phyloP scores from a whole-genome alignment of 1,140 invertebrate species.

The Littorina saxatilis region DNA sequence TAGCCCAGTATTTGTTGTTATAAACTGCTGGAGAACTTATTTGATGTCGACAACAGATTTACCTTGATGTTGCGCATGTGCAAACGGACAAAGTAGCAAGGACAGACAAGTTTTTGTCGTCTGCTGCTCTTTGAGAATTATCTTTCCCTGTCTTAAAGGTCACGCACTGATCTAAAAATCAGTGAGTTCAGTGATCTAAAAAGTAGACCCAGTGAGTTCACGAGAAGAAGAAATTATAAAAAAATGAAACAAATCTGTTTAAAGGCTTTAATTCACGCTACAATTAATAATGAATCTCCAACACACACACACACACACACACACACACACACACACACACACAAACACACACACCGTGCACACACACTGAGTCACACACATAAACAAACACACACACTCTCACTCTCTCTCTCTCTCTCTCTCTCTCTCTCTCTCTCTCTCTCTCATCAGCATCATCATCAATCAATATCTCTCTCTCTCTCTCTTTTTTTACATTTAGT shows the following conservation, averaged over 20 bases:
- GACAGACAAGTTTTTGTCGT: constrained; percentile 14
- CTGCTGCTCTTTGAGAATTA: background rate
- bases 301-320: background rate
- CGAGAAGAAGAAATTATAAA: no score
- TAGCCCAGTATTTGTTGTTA: constrained; percentile 24
- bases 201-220: no score
- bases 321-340: background rate
- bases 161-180: no score
- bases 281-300: no score
- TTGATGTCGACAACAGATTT: constrained; percentile 18
- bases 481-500: background rate
- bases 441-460: background rate
- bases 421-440: constrained; percentile 13
- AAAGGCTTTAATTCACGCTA: no score
- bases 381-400: no score
- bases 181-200: no score
- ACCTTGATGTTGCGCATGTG: constrained; percentile 35
- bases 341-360: constrained; percentile 4
- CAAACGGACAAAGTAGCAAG: constrained; percentile 29
- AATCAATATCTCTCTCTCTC: background rate
- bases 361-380: no score
- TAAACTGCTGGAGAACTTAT: constrained; percentile 2
- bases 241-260: no score
- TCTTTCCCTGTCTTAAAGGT: constrained; percentile 3
- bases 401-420: constrained; percentile 10